These are phyloP conservation scores for Alectura lathami DNA, from an alignment of 2,113 vertebrate species.

Conservation along the genomic window DNA sequence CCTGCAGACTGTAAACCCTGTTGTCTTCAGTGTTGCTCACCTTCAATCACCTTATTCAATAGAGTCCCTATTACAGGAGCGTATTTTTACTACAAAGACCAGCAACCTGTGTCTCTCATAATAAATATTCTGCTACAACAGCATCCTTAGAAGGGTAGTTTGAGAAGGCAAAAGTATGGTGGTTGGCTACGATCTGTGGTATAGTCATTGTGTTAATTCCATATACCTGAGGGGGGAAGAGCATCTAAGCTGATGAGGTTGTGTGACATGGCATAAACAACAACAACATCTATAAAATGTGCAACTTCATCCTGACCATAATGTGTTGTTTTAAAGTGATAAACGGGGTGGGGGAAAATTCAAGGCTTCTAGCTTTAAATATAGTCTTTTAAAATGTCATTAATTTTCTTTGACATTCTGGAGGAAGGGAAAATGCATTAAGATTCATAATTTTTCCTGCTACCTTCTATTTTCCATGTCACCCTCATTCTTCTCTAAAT, in stretches of 20 bases:
- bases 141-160: neutral
- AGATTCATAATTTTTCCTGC: neutral
- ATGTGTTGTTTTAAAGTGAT: neutral
- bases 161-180: neutral
- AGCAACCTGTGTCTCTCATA: neutral
- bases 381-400: neutral
- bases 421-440: neutral
- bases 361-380: neutral
- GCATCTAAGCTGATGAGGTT: neutral
- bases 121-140: neutral
- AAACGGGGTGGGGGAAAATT: rapidly evolving
- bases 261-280: neutral
- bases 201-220: neutral
- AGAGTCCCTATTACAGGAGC: neutral
- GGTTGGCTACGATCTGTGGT: neutral
- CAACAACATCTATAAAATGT: neutral
- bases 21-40: neutral
- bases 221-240: rapidly evolving
- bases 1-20: neutral
- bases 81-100: neutral
- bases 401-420: neutral
- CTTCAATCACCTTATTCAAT: neutral
- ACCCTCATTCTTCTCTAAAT: neutral
- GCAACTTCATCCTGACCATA: neutral
- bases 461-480: neutral